These are phyloP conservation scores for Nerophis ophidion DNA, from an alignment of 2,113 vertebrate genomes.

Conservation along the genomic window DNA sequence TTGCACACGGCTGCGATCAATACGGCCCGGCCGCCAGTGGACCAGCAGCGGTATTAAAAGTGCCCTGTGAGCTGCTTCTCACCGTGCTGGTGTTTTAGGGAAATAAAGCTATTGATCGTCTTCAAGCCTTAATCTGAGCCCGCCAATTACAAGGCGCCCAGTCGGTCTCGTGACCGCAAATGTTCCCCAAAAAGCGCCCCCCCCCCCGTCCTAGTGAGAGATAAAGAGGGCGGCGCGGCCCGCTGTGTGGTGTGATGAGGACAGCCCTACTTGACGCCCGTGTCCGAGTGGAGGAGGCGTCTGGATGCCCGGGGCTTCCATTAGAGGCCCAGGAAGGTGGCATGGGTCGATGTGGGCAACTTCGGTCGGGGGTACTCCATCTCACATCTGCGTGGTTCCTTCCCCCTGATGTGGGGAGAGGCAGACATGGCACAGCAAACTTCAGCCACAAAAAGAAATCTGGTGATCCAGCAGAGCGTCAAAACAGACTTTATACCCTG, in stretches of 20 bases:
- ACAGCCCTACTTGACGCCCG: constrained; percentile 56
- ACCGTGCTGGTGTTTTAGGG: constrained; percentile 68
- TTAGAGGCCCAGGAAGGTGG: constrained; percentile 70
- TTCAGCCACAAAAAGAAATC: constrained; percentile 46
- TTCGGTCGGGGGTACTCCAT: constrained; percentile 72
- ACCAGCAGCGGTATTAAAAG: constrained; percentile 63
- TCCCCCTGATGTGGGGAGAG: constrained; percentile 49
- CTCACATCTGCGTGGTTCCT: constrained; percentile 64
- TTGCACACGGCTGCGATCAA: constrained; percentile 70
- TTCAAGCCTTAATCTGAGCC: constrained; percentile 66
- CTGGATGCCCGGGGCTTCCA: constrained; percentile 68
- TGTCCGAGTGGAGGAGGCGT: constrained; percentile 58
- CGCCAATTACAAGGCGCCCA: constrained; percentile 70
- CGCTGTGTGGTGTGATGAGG: constrained; percentile 67
- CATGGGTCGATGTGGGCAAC: constrained; percentile 66
- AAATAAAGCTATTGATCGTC: constrained; percentile 75
- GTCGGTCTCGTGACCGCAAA: constrained; percentile 67
- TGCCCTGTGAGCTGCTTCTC: constrained; percentile 60
- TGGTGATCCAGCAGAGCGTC: constrained; percentile 24
- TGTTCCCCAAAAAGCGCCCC: constrained; percentile 59
- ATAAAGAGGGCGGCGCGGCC: constrained; percentile 51
- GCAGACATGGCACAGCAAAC: constrained; percentile 54
- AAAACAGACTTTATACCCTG: constrained; percentile 4
- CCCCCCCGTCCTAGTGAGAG: constrained; percentile 43
- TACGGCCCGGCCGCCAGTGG: constrained; percentile 59